phyloP scores from a whole-genome alignment of 2,888 invertebrate genomes.

The Leptopterna dolabrata region DNA sequence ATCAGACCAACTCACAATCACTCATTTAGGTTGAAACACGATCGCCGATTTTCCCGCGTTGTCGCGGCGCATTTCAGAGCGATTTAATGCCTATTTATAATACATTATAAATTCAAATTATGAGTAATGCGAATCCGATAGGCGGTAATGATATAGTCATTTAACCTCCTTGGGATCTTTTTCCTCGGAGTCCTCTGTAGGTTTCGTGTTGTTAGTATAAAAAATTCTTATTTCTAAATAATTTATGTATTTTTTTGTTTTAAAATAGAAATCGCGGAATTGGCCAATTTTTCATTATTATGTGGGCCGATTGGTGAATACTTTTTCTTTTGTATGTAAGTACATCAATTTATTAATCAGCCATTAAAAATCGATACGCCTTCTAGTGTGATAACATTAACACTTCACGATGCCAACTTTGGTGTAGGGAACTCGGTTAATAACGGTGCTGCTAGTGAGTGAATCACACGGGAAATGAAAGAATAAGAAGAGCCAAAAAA shows the following conservation, averaged over 20 bases:
- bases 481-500: too few relatives aligned
- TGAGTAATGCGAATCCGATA: conserved; percentile 33
- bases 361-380: neutral
- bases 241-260: neutral
- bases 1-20: neutral
- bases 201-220: neutral
- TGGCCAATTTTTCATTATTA: conserved; percentile 7
- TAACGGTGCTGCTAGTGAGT: too few relatives aligned
- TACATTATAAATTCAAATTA: conserved; percentile 45
- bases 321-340: neutral
- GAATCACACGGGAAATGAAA: too few relatives aligned
- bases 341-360: neutral
- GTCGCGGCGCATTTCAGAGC: conserved; percentile 11
- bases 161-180: neutral
- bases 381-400: neutral
- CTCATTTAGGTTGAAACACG: conserved; percentile 5
- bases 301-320: neutral
- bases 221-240: neutral
- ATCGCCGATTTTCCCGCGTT: neutral
- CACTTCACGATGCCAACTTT: neutral
- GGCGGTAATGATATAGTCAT: conserved; percentile 18
- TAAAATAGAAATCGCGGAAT: neutral
- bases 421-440: too few relatives aligned
- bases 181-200: neutral
- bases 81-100: conserved; percentile 29